phyloP scores from a whole-genome alignment of 2,797 vertebrate species.

The Calcarius lapponicus region DNA sequence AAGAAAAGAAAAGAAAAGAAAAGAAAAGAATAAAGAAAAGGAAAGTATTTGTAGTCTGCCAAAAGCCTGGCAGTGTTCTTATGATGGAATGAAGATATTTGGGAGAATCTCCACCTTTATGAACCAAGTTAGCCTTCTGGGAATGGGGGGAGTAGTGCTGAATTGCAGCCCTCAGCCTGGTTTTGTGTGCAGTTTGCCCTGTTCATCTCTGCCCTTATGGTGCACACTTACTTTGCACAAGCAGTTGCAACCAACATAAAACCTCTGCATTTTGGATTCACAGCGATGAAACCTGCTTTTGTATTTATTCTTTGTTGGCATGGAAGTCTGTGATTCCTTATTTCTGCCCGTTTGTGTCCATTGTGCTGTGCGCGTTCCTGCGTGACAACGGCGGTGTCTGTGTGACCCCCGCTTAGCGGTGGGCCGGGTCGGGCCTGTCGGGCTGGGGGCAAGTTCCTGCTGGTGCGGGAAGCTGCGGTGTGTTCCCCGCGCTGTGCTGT shows the following conservation, averaged over 20 bases:
- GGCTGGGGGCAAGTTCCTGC: background rate
- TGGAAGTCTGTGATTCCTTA: background rate
- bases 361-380: accelerated
- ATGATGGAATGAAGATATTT: accelerated
- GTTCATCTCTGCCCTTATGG: accelerated
- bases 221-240: background rate
- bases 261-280: accelerated
- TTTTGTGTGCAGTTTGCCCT: background rate
- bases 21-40: too few species aligned
- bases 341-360: background rate
- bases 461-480: accelerated
- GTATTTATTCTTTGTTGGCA: background rate
- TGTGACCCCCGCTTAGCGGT: accelerated
- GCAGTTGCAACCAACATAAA: background rate
- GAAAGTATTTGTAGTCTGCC: background rate
- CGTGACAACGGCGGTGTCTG: accelerated
- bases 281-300: accelerated
- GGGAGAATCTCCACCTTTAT: background rate
- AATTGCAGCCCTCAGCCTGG: background rate
- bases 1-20: too few species aligned
- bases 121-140: background rate
- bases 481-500: too few species aligned
- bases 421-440: accelerated
- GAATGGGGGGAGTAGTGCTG: background rate
- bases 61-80: background rate